Evolutionary conservation across 2,113 vertebrate genomes (phyloP).

Genomic region (Callipepla californica): DNA sequence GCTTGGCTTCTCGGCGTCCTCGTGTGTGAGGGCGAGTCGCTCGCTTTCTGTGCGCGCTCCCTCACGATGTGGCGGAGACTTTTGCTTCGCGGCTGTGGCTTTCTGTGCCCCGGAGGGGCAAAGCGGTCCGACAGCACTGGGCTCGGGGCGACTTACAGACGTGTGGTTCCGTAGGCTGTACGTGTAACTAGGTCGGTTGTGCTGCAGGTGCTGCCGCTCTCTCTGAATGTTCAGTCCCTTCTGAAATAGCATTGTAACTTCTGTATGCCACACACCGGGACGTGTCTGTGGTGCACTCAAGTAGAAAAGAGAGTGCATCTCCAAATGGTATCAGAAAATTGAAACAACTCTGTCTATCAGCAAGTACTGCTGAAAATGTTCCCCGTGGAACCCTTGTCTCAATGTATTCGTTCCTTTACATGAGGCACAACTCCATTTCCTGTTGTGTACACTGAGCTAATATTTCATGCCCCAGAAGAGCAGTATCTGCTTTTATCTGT

Average conservation of each 20-base stretch:
- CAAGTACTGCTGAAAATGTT: neutral
- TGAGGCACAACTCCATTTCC: neutral
- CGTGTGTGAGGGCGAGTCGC: too few relatives aligned
- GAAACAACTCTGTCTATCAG: neutral
- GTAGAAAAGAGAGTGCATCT: accelerated
- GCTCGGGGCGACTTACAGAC: neutral
- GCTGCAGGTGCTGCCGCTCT: neutral
- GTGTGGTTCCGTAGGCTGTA: neutral
- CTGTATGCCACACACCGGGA: accelerated
- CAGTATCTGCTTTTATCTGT: neutral
- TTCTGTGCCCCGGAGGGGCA: neutral
- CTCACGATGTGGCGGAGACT: neutral
- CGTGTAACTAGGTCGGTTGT: neutral
- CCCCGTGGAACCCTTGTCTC: neutral
- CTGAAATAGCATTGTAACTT: neutral
- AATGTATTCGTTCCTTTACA: neutral
- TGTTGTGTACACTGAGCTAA: neutral
- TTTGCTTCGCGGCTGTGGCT: neutral
- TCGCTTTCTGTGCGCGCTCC: too few relatives aligned
- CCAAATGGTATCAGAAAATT: neutral
- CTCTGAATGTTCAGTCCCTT: neutral
- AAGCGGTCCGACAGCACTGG: neutral
- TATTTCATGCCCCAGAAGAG: neutral
- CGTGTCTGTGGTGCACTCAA: accelerated
- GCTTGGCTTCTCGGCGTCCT: too few relatives aligned